A percentile compares a stretch with the other conserved stretches of the same genome.
phyloP scores from a whole-genome alignment of 2,797 vertebrate genomes.

The Bradypus variegatus region DNA sequence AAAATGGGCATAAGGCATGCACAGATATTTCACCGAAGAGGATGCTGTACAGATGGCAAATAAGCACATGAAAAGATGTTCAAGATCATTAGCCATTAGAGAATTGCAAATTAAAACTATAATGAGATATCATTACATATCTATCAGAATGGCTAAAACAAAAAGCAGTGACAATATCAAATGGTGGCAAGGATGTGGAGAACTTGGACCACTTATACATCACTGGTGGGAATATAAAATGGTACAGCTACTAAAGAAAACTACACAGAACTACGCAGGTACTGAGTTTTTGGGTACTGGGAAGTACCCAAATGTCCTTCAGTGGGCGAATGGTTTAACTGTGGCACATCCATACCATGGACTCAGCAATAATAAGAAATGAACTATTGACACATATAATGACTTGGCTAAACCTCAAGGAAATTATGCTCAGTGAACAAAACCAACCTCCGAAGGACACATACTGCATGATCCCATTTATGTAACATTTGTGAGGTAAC shows the following conservation, averaged over 20 bases:
- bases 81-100: not conserved
- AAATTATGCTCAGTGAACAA: not conserved
- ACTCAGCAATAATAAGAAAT: not conserved
- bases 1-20: not conserved
- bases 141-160: not conserved
- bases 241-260: not conserved
- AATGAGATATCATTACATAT: not conserved
- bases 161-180: not conserved
- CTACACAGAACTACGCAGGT: too few relatives aligned
- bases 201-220: not conserved
- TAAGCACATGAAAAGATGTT: not conserved
- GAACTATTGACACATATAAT: not conserved
- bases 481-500: not conserved
- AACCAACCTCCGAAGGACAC: not conserved
- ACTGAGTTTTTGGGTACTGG: too few relatives aligned
- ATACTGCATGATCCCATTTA: not conserved
- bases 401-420: not conserved
- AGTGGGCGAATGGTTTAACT: not conserved
- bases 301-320: not conserved
- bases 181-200: not conserved
- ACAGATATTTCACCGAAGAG: not conserved
- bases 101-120: slow-evolving; percentile 11
- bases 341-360: not conserved
- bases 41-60: not conserved
- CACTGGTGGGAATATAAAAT: not conserved